A percentile compares a stretch with the other conserved stretches of the same genome.
Conservation (phyloP, 2,888 invertebrate genomes). For the Didymodactylos carnosus region DNA sequence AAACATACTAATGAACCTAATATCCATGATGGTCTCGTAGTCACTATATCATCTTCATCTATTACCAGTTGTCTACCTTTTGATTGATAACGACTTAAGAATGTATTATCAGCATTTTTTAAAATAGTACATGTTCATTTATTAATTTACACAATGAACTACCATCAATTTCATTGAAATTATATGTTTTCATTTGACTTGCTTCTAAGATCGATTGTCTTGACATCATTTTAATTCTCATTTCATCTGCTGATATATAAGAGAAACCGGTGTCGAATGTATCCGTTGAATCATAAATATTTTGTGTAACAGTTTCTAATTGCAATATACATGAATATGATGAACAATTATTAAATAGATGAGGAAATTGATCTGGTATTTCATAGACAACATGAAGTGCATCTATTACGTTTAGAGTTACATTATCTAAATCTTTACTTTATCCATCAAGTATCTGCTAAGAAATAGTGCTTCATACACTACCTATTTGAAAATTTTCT, state of each 20-base stretch:
- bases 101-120: background rate
- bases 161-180: slow-evolving; percentile 11
- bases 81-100: background rate
- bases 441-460: no score
- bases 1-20: slow-evolving; percentile 3
- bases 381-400: background rate
- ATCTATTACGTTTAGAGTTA: slow-evolving; percentile 1
- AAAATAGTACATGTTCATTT: slow-evolving; percentile 3
- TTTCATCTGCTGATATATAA: background rate
- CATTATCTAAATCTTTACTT: background rate
- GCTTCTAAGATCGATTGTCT: slow-evolving; percentile 8
- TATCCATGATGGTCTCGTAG: slow-evolving; percentile 2
- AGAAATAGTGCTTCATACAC: slow-evolving; percentile 3
- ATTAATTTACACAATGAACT: background rate
- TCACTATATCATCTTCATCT: slow-evolving; percentile 2
- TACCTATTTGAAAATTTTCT: background rate
- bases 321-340: slow-evolving; percentile 1
- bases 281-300: slow-evolving; percentile 1
- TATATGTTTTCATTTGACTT: background rate
- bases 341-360: slow-evolving; percentile 4
- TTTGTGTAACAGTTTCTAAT: slow-evolving; percentile 7
- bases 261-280: background rate
- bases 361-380: slow-evolving; percentile 9
- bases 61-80: slow-evolving; percentile 3
- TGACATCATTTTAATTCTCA: background rate